Percentiles rank a stretch among this genome's conserved stretches.
Conservation (phyloP, 2,797 vertebrate species). For the Rhynchotus rufescens region DNA sequence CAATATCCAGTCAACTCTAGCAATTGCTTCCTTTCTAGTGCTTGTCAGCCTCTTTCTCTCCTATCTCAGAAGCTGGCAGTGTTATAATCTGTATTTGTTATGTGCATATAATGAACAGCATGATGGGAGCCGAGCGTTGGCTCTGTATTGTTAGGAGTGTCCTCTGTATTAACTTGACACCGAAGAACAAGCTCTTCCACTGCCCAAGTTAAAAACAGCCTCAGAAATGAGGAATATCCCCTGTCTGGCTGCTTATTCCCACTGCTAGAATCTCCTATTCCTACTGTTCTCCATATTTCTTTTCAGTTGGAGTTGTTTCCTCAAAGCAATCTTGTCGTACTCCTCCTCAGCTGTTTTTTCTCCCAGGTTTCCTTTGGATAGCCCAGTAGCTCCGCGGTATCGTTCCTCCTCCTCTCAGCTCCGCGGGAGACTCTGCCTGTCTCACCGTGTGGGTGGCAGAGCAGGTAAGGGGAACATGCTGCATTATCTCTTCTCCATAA, state of each 20-base stretch:
- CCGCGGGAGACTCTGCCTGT: not conserved
- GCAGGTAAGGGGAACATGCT: not conserved
- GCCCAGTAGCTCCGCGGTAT: not conserved
- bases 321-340: not conserved
- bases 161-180: not conserved
- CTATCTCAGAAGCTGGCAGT: not conserved
- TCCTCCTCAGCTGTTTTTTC: not conserved
- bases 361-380: not conserved
- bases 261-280: not conserved
- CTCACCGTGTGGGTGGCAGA: not conserved
- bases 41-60: not conserved
- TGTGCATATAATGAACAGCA: not conserved
- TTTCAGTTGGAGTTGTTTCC: not conserved
- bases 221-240: not conserved
- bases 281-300: not conserved
- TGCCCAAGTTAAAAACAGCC: not conserved
- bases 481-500: not conserved
- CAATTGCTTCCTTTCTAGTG: not conserved
- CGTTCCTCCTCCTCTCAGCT: conserved; percentile 10
- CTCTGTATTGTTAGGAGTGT: not conserved
- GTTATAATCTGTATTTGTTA: not conserved
- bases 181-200: not conserved
- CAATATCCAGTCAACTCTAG: not conserved
- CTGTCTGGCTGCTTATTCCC: not conserved
- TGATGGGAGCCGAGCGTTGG: not conserved